Conservation (phyloP, 2,113 vertebrate species). For the Lutjanus erythropterus region DNA sequence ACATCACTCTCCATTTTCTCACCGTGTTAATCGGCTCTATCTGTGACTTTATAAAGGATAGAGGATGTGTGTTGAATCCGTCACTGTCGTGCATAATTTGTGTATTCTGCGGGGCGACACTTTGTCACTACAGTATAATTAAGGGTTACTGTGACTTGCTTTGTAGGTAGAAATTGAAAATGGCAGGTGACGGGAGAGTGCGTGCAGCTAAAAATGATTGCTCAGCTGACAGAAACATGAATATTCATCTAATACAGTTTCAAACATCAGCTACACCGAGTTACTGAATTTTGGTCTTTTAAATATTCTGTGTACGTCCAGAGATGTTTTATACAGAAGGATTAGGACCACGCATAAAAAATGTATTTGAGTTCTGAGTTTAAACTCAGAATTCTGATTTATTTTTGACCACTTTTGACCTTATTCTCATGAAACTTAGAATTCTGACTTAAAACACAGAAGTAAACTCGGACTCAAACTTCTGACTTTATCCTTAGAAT, state of each 20-base stretch:
- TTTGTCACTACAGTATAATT: neutral
- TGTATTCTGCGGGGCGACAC: neutral
- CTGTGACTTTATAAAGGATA: neutral
- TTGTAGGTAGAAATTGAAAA: neutral
- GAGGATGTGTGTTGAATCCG: neutral
- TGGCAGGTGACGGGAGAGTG: neutral
- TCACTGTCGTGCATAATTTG: neutral
- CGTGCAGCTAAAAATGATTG: neutral
- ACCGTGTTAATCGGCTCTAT: neutral
- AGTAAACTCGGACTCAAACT: no score
- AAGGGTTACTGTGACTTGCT: neutral
- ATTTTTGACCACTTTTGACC: no score
- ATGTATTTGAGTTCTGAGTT: no score
- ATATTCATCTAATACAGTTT: neutral
- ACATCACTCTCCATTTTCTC: neutral
- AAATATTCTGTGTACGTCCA: neutral
- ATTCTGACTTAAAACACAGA: no score
- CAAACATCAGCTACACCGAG: neutral
- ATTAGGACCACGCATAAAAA: no score
- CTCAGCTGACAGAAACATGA: neutral
- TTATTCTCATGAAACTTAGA: no score
- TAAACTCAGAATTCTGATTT: no score
- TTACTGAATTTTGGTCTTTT: neutral
- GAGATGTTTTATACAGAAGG: neutral
- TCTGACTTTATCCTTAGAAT: no score